Percentiles rank a stretch among this genome's conserved stretches.
These are phyloP conservation scores for Allygus modestus DNA, from an alignment of 2,888 invertebrate species.

Conservation along the genomic window DNA sequence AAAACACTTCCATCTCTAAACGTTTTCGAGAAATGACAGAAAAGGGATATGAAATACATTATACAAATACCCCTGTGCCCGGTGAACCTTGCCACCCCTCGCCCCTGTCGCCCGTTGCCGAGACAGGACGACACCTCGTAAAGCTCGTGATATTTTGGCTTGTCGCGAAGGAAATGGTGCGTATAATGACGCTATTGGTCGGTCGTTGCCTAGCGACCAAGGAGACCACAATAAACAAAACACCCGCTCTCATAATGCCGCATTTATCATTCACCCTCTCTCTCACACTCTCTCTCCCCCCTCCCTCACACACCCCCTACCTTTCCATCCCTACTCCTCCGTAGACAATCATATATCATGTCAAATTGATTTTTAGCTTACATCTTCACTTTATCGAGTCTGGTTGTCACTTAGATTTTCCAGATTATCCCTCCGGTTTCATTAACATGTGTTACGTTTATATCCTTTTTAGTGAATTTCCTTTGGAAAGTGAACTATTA, in stretches of 20 bases:
- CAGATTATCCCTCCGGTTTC: neutral
- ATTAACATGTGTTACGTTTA: neutral
- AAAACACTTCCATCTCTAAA: neutral
- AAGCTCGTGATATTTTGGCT: conserved; percentile 59
- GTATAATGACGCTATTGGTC: conserved; percentile 64
- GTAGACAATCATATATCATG: conserved; percentile 36
- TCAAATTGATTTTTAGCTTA: conserved; percentile 54
- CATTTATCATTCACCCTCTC: conserved; percentile 59
- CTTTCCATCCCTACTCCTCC: neutral
- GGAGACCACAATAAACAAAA: conserved; percentile 64
- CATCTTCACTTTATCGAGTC: conserved; percentile 35
- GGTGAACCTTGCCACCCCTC: neutral
- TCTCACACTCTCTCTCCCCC: no score
- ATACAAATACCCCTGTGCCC: conserved; percentile 42
- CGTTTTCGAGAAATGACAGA: conserved; percentile 39
- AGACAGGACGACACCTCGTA: neutral
- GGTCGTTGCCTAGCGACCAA: conserved; percentile 61
- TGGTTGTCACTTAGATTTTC: neutral
- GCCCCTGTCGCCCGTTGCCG: neutral
- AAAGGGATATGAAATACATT: conserved; percentile 54
- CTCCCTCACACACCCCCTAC: neutral
- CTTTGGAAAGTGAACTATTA: no score
- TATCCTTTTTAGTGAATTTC: no score
- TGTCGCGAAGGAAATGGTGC: conserved; percentile 62
- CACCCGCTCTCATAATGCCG: conserved; percentile 62